phyloP scores from a whole-genome alignment of 2,113 vertebrate species.

The Antennarius striatus region DNA sequence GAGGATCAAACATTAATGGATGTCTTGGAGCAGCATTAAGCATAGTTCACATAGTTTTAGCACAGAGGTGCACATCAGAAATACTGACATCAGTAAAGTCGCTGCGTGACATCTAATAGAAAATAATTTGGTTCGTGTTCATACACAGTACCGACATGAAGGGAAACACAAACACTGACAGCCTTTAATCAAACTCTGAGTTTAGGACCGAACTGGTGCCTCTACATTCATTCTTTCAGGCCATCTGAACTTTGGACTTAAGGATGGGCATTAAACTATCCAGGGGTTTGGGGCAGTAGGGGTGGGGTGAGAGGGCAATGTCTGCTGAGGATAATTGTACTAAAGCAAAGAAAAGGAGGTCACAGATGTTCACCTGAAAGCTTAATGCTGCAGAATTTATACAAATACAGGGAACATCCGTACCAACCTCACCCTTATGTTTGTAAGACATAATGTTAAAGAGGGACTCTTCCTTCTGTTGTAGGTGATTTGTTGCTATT shows the following conservation, averaged over 20 bases:
- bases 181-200: conserved; percentile 30
- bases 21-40: conserved; percentile 29
- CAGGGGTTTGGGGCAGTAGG: no score
- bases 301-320: not conserved
- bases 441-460: not conserved
- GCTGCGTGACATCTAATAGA: conserved; percentile 14
- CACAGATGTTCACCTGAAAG: conserved; percentile 18
- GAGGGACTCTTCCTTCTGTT: conserved; percentile 8
- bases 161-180: conserved; percentile 1
- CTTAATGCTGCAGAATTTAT: conserved; percentile 16
- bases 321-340: conserved; percentile 32
- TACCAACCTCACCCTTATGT: conserved; percentile 17
- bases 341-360: conserved; percentile 52
- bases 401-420: conserved; percentile 5
- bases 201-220: conserved; percentile 8
- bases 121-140: conserved; percentile 23
- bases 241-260: conserved; percentile 14
- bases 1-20: conserved; percentile 1
- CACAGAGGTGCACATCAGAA: not conserved
- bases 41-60: conserved; percentile 21
- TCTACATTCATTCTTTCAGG: conserved; percentile 41
- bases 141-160: conserved; percentile 9
- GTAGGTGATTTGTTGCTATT: conserved; percentile 5
- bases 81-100: conserved; percentile 1
- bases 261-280: conserved; percentile 13